phyloP scores from a whole-genome alignment of 2,797 vertebrate genomes.

The Gouania willdenowi region DNA sequence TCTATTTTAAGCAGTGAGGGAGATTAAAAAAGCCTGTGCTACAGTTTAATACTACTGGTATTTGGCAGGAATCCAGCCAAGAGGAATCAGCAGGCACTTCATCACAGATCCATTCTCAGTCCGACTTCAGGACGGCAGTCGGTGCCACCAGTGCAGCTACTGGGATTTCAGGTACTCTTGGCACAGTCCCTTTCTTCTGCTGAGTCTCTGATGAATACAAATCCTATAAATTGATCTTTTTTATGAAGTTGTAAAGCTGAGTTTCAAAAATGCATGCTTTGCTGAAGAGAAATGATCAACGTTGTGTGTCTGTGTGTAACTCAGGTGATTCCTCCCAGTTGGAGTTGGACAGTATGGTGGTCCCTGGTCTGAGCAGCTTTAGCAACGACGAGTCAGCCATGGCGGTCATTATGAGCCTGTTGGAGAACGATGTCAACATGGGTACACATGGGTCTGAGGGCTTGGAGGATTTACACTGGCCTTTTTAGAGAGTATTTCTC shows the following conservation, averaged over 20 bases:
- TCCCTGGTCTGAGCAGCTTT: constrained; percentile 88
- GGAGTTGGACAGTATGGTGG: constrained; percentile 85
- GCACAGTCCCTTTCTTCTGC: too few species aligned
- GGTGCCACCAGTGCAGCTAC: constrained; percentile 55
- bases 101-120: constrained; percentile 39
- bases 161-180: constrained; percentile 60
- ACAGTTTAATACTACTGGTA: background rate
- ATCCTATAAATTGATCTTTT: background rate
- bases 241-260: background rate
- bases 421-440: constrained; percentile 91
- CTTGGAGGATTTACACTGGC: constrained; percentile 93
- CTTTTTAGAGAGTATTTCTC: constrained; percentile 58
- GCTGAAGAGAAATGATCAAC: too few species aligned
- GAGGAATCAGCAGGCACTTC: constrained; percentile 46
- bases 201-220: too few species aligned
- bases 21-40: too few species aligned
- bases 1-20: too few species aligned
- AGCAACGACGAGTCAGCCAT: constrained; percentile 93
- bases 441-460: constrained; percentile 87
- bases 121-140: constrained; percentile 43
- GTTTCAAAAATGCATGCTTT: too few species aligned
- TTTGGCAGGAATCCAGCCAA: constrained; percentile 45
- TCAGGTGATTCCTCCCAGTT: constrained; percentile 84
- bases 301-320: too few species aligned
- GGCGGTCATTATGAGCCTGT: constrained; percentile 95